Conservation (phyloP, 2,888 invertebrate genomes). For the Salticus scenicus region DNA sequence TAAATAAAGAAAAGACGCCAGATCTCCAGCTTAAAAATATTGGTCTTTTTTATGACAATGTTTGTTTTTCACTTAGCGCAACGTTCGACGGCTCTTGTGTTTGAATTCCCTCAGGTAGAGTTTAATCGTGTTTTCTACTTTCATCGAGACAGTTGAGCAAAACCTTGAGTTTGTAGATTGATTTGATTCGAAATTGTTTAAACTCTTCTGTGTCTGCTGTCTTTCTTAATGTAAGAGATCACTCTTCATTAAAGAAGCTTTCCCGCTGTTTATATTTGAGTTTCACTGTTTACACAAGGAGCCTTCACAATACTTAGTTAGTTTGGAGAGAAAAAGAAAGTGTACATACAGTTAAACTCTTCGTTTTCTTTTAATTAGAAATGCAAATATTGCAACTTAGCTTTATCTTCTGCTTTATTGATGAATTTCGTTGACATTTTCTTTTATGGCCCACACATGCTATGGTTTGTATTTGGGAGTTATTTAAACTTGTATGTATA, state of each 20-base stretch:
- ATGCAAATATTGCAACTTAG: constrained; percentile 51
- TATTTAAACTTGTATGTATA: no score
- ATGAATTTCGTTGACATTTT: constrained; percentile 25
- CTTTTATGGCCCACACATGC: constrained; percentile 2
- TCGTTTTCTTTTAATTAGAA: constrained; percentile 55
- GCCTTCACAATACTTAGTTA: constrained; percentile 23
- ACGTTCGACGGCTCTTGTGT: constrained; percentile 44
- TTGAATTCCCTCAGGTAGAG: constrained; percentile 52
- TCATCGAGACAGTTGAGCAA: constrained; percentile 1
- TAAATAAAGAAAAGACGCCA: no score
- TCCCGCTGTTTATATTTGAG: constrained; percentile 62
- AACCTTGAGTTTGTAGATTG: constrained; percentile 52
- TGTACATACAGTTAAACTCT: neutral
- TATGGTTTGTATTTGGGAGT: no score
- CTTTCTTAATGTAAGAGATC: constrained; percentile 64
- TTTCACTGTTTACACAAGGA: constrained; percentile 57
- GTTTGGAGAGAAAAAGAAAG: constrained; percentile 1
- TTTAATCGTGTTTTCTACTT: constrained; percentile 48
- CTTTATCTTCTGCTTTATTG: constrained; percentile 26
- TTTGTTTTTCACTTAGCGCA: constrained; percentile 58
- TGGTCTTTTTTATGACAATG: no score
- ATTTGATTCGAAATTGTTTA: constrained; percentile 68
- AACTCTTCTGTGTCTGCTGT: constrained; percentile 45
- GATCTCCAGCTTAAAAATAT: no score
- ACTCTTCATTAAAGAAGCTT: constrained; percentile 62